A percentile compares a stretch with the other conserved stretches of the same genome.
These are phyloP conservation scores for Crotalus horridus DNA, from an alignment of 2,113 vertebrate genomes.

Conservation along the genomic window DNA sequence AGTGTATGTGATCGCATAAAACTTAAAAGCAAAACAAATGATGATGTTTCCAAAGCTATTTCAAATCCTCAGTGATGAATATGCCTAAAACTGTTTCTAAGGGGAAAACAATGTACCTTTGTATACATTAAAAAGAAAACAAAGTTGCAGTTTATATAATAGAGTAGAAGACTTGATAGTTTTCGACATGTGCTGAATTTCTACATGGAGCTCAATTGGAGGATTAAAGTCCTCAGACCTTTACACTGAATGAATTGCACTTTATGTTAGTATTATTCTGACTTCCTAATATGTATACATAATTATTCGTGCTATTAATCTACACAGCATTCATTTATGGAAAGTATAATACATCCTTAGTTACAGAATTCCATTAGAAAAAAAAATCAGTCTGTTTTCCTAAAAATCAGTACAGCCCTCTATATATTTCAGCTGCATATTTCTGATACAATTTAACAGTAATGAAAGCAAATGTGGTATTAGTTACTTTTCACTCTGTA, in stretches of 20 bases:
- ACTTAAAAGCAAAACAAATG: background rate
- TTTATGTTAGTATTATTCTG: background rate
- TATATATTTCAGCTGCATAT: background rate
- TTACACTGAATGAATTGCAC: constrained; percentile 4
- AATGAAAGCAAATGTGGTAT: background rate
- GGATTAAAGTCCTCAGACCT: constrained; percentile 14
- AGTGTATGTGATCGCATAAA: background rate
- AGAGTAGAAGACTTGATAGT: background rate
- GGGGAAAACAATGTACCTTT: background rate
- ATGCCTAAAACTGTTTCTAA: background rate
- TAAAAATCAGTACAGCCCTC: background rate
- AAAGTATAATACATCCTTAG: background rate
- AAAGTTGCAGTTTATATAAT: constrained; percentile 21
- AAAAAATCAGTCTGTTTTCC: background rate
- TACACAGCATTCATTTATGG: background rate
- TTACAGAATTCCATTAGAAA: background rate
- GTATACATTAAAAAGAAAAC: constrained; percentile 12
- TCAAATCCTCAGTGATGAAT: background rate
- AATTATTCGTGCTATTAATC: background rate
- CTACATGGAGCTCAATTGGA: constrained; percentile 9
- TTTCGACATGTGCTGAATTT: constrained; percentile 13
- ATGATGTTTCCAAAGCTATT: background rate
- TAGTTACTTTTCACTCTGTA: background rate
- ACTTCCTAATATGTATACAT: background rate
- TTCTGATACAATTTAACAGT: background rate